phyloP scores from a whole-genome alignment of 1,140 invertebrate genomes.

The Branchinecta lynchi region DNA sequence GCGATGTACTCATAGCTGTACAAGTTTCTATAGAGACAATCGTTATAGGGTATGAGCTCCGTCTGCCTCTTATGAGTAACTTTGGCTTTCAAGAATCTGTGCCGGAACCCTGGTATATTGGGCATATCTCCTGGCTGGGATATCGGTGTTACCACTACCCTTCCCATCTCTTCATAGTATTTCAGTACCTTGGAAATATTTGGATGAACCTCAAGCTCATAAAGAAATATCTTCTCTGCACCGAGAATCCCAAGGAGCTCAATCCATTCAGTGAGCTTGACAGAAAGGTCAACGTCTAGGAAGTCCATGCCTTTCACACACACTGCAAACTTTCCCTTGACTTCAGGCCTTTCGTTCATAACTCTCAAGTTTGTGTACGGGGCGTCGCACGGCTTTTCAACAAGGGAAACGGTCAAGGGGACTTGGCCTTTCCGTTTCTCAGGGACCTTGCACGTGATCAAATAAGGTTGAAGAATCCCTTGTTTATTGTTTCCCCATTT shows the following conservation, averaged over 20 bases:
- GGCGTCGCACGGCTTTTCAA: slow-evolving; percentile 64
- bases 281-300: slow-evolving; percentile 72
- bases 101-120: slow-evolving; percentile 69
- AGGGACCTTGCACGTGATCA: slow-evolving; percentile 71
- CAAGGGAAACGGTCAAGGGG: slow-evolving; percentile 68
- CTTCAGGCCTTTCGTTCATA: slow-evolving; percentile 53
- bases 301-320: slow-evolving; percentile 93
- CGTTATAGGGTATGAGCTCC: slow-evolving; percentile 91
- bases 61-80: slow-evolving; percentile 79
- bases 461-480: slow-evolving; percentile 75
- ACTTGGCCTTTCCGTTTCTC: slow-evolving; percentile 30
- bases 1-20: slow-evolving; percentile 80
- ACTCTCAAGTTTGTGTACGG: slow-evolving; percentile 73
- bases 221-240: slow-evolving; percentile 82
- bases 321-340: slow-evolving; percentile 70
- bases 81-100: slow-evolving; percentile 73
- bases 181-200: slow-evolving; percentile 75
- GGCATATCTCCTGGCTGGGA: slow-evolving; percentile 80
- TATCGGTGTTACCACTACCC: slow-evolving; percentile 65
- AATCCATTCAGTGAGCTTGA: slow-evolving; percentile 85
- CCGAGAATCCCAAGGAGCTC: slow-evolving; percentile 69
- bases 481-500: slow-evolving; percentile 90
- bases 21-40: slow-evolving; percentile 84
- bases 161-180: slow-evolving; percentile 56
- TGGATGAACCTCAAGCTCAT: slow-evolving; percentile 74